Evolutionary conservation across 1,140 invertebrate genomes (phyloP), one percentile per base, ranked within the genome.

Genomic region (Adoxophyes honmai): DNA sequence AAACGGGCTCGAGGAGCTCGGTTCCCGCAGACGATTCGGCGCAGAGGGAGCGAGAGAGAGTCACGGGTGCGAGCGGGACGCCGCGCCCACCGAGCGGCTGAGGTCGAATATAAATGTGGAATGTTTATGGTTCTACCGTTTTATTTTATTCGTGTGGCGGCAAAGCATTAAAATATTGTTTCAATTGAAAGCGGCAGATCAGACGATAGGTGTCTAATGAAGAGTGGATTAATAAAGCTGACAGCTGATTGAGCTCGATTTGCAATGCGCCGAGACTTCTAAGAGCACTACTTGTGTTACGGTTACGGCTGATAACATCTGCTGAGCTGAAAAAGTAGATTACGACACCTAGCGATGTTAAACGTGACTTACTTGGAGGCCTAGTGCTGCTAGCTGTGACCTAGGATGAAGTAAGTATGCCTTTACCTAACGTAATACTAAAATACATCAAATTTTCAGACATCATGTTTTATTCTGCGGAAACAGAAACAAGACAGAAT

Each of bases 81-180:
- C 55, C 35, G 21, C 55, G 65, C 57, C 63, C 74, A 72, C 77
- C 81, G 78, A 64, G 70, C 73, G 75, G 65, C 78, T 85, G 85
- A 86, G 82, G 83, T 85, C 83, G 85, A 81, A 84, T 85, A 84
- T 84, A 83, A 85, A 86, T 75, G 78, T 88, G 82, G 83, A 88
- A 88, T 88, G 85, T 88, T 88, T 88, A 88, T 88, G 79, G 81
- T 79, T 85, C 85, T 85, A 86, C 85, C 80, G 85, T 85, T 86
- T 86, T 86, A 88, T 86, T 86, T 88, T 86, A 81, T 77, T 78
- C 75, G 61, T 73, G 57, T 73, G 66, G 68, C 79, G 78, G 77
- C 75, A 78, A 75, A 76, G 73, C 74, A 79, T 86, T 82, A 82
- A 83, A 48, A 88, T 83, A 86, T 85, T 86, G 85, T 86, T 86